These are phyloP conservation scores for Margarornis squamiger DNA, from an alignment of 2,797 vertebrate genomes.

Conservation along the genomic window DNA sequence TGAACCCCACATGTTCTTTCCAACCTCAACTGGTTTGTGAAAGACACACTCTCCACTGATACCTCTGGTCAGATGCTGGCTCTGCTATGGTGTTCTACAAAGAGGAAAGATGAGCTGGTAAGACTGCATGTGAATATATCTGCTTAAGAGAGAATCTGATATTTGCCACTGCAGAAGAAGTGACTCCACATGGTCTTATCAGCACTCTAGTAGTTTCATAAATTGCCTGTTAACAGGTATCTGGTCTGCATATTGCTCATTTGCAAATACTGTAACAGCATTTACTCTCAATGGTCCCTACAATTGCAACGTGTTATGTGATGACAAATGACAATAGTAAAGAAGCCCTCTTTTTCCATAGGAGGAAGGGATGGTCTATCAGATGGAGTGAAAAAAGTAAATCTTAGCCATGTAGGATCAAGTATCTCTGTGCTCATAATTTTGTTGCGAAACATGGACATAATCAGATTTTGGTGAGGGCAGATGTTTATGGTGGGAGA, in stretches of 20 bases:
- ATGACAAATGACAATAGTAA: background rate
- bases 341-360: accelerated
- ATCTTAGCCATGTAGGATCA: background rate
- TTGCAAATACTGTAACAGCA: background rate
- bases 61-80: background rate
- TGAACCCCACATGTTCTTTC: background rate
- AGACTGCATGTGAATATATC: background rate
- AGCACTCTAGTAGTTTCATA: background rate
- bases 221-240: background rate
- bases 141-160: background rate
- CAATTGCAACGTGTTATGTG: background rate
- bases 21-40: background rate
- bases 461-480: background rate
- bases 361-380: background rate
- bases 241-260: background rate
- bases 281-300: background rate
- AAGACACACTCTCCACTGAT: background rate
- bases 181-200: background rate
- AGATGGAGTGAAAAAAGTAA: background rate
- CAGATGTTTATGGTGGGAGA: background rate
- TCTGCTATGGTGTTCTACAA: background rate
- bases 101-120: background rate
- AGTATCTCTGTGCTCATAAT: background rate
- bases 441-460: background rate
- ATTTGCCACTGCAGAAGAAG: background rate